Base-by-base conservation (phyloP, 2,797 vertebrate species). In the Streptopelia turtur region DNA sequence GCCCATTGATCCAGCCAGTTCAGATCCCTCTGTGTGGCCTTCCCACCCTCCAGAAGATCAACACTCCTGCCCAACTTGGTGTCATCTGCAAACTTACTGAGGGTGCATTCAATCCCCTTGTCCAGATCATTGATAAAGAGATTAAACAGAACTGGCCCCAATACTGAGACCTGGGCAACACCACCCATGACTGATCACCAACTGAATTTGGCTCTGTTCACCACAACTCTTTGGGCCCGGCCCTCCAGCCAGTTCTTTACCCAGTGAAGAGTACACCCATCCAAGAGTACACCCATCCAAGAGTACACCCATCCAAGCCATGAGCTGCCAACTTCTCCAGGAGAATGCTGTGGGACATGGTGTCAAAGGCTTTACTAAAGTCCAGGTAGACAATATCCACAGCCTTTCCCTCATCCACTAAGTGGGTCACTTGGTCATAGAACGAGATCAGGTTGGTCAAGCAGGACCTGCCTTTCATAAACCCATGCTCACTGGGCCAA, bases 251-350 rank as follows among this genome's bases (percentile, higher is more conserved):
- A 53, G 9, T 25, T 52, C 75, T 80, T 64, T 30, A 55, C 31
- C 20, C 24, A 57, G 50, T 1, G 2, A 57, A 76, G 27, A 22
- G 8, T 30, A 30, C 1, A 0, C 9, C 41, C 41, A 16, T 43
- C 41, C 16, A 43, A 43, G 43, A 43, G 6, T 33, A 33, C 1
- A 0, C 11, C 37, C 4, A 1, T 37, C 39, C 37, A 45, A 66
- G 65, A 43, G 6, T 33, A 37, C 1, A 0, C 11, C 37, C 4
- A n/a, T n/a, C n/a, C n/a, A n/a, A n/a, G n/a, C n/a, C n/a, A 35
- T 7, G n/a, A 57, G 12, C n/a, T 77, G 28, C 27, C 52, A 72
- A 5, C 25, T 83, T 72, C 52, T 90, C 37, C 33, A 72, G 45
- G 25, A 79, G 55, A 63, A 82, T 53, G 33, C 55, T 76, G 64